Percentiles rank a stretch among this genome's conserved stretches.
phyloP scores from a whole-genome alignment of 2,888 invertebrate species.

The Pollenia griseotomentosa region DNA sequence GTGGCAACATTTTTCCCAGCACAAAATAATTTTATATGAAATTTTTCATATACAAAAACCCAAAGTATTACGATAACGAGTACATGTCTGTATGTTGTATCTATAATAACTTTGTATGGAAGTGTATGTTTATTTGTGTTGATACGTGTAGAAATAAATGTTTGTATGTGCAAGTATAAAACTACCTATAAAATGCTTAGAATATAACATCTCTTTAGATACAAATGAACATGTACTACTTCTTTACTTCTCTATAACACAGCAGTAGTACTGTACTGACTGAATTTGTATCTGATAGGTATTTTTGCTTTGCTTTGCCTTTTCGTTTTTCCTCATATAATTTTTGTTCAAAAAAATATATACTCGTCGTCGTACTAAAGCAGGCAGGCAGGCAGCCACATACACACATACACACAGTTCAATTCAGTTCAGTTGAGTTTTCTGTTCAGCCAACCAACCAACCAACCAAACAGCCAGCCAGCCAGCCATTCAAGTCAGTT shows the following conservation, averaged over 20 bases:
- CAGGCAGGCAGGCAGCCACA: constrained; percentile 51
- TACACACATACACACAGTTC: constrained; percentile 50
- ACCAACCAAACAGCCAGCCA: constrained; percentile 7
- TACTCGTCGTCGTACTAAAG: constrained; percentile 47
- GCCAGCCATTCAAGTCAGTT: constrained; percentile 65
- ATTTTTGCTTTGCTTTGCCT: constrained; percentile 50
- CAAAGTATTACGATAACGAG: constrained; percentile 34
- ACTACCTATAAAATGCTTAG: constrained; percentile 60
- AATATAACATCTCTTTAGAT: constrained; percentile 63
- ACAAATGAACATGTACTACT: constrained; percentile 70
- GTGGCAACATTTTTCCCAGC: constrained; percentile 48
- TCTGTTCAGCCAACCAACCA: constrained; percentile 52
- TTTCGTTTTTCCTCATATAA: constrained; percentile 57
- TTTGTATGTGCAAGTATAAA: constrained; percentile 44
- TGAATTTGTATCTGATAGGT: constrained; percentile 47
- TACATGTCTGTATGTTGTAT: constrained; percentile 53
- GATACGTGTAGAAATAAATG: constrained; percentile 1
- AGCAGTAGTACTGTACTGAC: constrained; percentile 54
- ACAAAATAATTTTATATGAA: constrained; percentile 55
- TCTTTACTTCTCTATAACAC: constrained; percentile 43
- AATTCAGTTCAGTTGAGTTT: constrained; percentile 70
- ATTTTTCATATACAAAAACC: constrained; percentile 44
- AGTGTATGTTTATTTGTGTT: constrained; percentile 2
- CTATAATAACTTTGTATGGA: not conserved
- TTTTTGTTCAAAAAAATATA: constrained; percentile 34